Evolutionary conservation across 2,797 vertebrate genomes (phyloP).

Genomic region (Propithecus deckenii): DNA sequence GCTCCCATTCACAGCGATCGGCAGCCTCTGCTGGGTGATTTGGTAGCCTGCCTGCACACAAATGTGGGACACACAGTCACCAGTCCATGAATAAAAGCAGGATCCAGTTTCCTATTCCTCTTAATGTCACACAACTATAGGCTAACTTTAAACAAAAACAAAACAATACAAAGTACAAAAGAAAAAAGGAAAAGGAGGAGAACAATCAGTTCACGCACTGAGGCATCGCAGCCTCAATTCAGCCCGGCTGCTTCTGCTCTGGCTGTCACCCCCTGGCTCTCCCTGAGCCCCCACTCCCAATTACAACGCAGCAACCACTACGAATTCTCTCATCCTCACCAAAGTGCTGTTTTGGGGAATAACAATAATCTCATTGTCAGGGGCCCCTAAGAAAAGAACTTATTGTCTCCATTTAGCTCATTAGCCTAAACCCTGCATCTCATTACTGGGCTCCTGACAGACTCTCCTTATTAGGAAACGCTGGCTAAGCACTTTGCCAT

Average conservation of each 20-base stretch:
- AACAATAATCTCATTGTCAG: conserved; percentile 80
- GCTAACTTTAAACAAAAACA: not conserved
- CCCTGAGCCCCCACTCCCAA: not conserved
- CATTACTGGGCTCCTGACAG: conserved; percentile 76
- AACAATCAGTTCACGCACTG: not conserved
- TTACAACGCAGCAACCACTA: conserved; percentile 73
- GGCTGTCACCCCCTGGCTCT: not conserved
- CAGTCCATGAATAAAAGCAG: not conserved
- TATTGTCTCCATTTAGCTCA: conserved; percentile 78
- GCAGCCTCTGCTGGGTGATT: conserved; percentile 96
- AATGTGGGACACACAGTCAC: conserved; percentile 53
- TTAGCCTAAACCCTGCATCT: conserved; percentile 81
- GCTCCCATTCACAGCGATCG: conserved; percentile 92
- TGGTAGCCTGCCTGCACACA: conserved; percentile 95
- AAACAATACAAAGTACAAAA: not conserved
- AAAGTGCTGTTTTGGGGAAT: conserved; percentile 70
- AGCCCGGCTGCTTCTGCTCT: conserved; percentile 44
- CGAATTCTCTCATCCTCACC: conserved; percentile 66
- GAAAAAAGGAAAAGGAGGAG: not conserved
- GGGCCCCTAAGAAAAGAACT: conserved; percentile 75
- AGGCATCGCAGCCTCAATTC: not conserved
- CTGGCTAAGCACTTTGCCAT: conserved; percentile 43
- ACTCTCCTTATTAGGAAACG: conserved; percentile 57
- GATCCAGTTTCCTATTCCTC: not conserved
- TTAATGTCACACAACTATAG: not conserved